Evolutionary conservation across 2,113 vertebrate species (phyloP).

Genomic region (Cyanoderma ruficeps): DNA sequence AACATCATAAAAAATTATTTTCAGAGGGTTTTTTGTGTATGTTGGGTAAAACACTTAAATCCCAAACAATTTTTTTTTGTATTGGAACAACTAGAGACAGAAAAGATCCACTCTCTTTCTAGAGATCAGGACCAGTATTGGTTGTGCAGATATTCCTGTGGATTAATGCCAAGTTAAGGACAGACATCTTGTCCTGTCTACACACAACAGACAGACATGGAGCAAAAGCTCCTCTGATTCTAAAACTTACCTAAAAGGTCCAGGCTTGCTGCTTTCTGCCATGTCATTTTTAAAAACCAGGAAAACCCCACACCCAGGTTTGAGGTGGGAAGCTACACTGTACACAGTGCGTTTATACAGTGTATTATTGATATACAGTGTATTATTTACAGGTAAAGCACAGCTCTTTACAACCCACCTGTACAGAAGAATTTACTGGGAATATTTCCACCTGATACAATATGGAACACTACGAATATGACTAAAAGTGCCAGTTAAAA

Average conservation of each 20-base stretch:
- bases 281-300: neutral
- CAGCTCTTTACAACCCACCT: neutral
- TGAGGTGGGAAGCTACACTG: neutral
- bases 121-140: fast-evolving
- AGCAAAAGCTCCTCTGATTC: neutral
- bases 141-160: fast-evolving
- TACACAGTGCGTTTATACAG: neutral
- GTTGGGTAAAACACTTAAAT: neutral
- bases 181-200: neutral
- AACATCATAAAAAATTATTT: fast-evolving
- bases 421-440: neutral
- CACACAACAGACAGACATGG: fast-evolving
- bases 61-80: neutral
- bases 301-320: neutral
- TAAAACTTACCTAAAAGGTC: neutral
- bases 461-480: fast-evolving
- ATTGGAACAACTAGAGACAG: neutral
- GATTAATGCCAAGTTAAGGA: neutral
- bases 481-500: neutral
- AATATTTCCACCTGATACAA: neutral
- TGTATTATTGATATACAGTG: neutral
- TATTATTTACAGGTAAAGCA: neutral
- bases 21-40: neutral
- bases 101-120: neutral
- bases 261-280: neutral